These are phyloP conservation scores for Forbesichthys papilliferus DNA, from an alignment of 2,113 vertebrate species.

Conservation along the genomic window DNA sequence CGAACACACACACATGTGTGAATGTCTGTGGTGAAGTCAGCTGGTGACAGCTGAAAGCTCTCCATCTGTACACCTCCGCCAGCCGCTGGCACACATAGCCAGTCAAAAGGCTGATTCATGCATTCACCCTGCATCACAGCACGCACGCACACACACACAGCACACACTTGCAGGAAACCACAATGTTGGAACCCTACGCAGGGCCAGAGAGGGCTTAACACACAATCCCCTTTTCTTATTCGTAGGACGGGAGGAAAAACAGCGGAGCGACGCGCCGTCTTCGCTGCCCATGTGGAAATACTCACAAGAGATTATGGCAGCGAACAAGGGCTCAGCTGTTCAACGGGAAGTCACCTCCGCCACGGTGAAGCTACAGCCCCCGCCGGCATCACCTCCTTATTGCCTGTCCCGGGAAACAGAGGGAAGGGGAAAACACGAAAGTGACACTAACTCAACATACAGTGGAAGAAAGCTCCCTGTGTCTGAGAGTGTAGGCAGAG, in stretches of 20 bases:
- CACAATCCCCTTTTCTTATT: conserved; percentile 78
- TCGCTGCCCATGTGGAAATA: conserved; percentile 72
- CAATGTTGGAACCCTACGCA: conserved; percentile 49
- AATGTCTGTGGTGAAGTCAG: conserved; percentile 70
- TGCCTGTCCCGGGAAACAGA: conserved; percentile 13
- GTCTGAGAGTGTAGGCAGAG: conserved; percentile 29
- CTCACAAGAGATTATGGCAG: conserved; percentile 70
- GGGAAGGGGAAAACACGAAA: conserved; percentile 58
- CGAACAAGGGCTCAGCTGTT: conserved; percentile 72
- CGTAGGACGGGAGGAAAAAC: conserved; percentile 71
- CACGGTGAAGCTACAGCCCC: conserved; percentile 45
- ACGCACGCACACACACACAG: conserved; percentile 26
- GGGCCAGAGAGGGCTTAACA: conserved; percentile 55
- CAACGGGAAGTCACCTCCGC: conserved; percentile 75
- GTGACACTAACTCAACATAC: conserved; percentile 62
- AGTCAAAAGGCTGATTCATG: conserved; percentile 76
- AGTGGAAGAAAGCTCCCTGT: conserved; percentile 68
- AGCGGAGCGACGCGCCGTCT: conserved; percentile 65
- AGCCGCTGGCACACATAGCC: conserved; percentile 56
- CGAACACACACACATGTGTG: conserved; percentile 38
- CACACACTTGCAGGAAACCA: conserved; percentile 50
- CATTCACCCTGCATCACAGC: conserved; percentile 52
- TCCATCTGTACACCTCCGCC: conserved; percentile 66
- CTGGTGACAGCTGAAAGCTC: conserved; percentile 74
- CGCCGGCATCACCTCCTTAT: conserved; percentile 48